Percentiles rank a stretch among this genome's conserved stretches.
Conservation (phyloP, 2,888 invertebrate genomes). For the Pristionchus japonicus region DNA sequence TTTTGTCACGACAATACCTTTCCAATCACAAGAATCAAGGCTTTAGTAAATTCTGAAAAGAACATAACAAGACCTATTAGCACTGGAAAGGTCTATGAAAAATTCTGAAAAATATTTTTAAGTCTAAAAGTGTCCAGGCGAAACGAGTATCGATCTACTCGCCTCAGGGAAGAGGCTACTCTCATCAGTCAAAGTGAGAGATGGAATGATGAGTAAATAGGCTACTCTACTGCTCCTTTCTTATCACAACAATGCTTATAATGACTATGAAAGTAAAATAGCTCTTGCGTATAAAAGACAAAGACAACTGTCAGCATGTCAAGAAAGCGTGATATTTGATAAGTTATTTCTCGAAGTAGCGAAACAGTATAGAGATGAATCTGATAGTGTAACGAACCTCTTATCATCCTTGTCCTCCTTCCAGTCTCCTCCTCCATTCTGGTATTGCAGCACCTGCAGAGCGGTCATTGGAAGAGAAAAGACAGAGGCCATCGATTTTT, state of each 20-base stretch:
- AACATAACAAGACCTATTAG: neutral
- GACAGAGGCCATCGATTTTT: constrained; percentile 14
- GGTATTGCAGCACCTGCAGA: constrained; percentile 3
- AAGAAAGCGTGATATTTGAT: no score
- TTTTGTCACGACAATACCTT: no score
- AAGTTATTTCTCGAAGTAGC: neutral
- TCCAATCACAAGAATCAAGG: no score
- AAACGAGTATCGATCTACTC: neutral
- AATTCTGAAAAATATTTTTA: neutral
- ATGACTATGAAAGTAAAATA: neutral
- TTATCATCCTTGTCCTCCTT: constrained; percentile 59
- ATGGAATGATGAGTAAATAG: constrained; percentile 1
- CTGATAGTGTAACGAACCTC: neutral
- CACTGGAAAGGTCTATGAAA: no score
- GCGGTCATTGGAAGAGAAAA: neutral
- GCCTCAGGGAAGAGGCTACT: neutral
- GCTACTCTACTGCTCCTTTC: neutral
- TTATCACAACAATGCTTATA: constrained; percentile 12
- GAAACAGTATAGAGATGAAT: neutral
- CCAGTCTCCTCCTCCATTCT: constrained; percentile 52
- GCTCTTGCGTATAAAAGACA: neutral
- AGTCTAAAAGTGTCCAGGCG: neutral
- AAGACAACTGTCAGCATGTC: neutral
- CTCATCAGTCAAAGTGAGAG: constrained; percentile 21
- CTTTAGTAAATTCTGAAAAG: no score